Conservation (phyloP, 2,888 invertebrate species). For the Watsonalla cultraria region DNA sequence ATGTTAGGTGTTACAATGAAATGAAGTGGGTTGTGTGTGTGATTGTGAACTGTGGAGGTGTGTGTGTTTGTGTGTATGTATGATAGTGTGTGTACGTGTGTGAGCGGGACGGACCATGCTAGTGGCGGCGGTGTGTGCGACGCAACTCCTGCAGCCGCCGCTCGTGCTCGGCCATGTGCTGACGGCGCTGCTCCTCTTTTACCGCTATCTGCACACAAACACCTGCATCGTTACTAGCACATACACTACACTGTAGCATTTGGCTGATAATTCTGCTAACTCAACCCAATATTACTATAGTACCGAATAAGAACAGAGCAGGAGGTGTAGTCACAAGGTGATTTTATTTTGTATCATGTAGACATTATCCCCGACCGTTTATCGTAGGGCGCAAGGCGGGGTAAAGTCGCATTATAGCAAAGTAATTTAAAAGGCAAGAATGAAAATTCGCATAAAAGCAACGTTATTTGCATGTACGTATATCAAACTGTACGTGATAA, state of each 20-base stretch:
- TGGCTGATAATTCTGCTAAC: background rate
- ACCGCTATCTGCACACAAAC: conserved; percentile 84
- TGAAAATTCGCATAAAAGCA: too few species aligned
- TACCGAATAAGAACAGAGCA: too few species aligned
- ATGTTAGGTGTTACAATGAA: conserved; percentile 28
- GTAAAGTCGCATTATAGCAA: too few species aligned
- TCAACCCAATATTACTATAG: too few species aligned
- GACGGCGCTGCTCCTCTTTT: conserved; percentile 91
- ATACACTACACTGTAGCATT: conserved; percentile 1
- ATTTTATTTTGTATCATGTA: too few species aligned
- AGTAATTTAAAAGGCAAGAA: too few species aligned
- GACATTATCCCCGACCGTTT: too few species aligned
- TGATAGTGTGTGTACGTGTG: conserved; percentile 14
- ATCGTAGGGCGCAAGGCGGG: too few species aligned
- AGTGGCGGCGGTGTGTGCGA: conserved; percentile 74
- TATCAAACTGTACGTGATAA: too few species aligned
- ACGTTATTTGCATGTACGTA: too few species aligned
- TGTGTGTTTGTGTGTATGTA: conserved; percentile 12
- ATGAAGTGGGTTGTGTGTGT: too few species aligned
- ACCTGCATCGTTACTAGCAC: background rate
- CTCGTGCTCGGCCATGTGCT: conserved; percentile 93
- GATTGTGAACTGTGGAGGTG: conserved; percentile 16
- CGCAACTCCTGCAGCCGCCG: conserved; percentile 86
- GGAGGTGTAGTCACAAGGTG: too few species aligned
- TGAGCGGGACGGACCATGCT: conserved; percentile 71